phyloP scores from a whole-genome alignment of 2,797 vertebrate species.

The Morelia viridis region DNA sequence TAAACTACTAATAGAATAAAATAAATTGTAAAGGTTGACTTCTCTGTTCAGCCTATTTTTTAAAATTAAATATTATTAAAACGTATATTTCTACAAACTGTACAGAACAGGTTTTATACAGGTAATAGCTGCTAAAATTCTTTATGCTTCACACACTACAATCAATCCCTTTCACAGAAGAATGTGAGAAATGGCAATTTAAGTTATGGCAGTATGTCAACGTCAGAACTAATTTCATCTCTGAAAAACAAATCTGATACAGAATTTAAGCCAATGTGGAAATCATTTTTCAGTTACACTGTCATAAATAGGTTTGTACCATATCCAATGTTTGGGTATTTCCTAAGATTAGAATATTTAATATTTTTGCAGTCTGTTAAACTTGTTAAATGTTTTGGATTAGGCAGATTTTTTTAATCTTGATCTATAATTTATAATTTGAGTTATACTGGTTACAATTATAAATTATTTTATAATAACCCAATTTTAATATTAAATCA shows the following conservation, averaged over 20 bases:
- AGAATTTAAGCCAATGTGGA: not conserved
- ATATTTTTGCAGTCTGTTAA: not conserved
- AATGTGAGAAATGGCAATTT: not conserved
- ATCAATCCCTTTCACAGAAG: not conserved
- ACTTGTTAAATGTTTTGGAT: not conserved
- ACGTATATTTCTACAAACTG: not conserved
- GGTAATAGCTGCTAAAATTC: not conserved
- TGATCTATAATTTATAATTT: not conserved
- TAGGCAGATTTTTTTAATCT: not conserved
- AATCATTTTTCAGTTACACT: not conserved
- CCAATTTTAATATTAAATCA: too few relatives aligned
- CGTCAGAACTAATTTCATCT: not conserved
- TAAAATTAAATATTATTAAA: too few relatives aligned
- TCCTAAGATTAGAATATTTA: not conserved
- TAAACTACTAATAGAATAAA: not conserved
- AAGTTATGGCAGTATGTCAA: not conserved
- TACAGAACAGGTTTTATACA: not conserved
- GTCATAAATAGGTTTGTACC: not conserved
- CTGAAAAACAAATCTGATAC: not conserved
- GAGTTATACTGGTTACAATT: not conserved
- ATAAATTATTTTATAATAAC: not conserved
- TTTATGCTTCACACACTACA: not conserved
- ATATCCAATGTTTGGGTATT: not conserved
- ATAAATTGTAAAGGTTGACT: not conserved
- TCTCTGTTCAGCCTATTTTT: too few relatives aligned